Base-by-base conservation (phyloP, 2,113 vertebrate species). In the Rhadina sibilatrix region DNA sequence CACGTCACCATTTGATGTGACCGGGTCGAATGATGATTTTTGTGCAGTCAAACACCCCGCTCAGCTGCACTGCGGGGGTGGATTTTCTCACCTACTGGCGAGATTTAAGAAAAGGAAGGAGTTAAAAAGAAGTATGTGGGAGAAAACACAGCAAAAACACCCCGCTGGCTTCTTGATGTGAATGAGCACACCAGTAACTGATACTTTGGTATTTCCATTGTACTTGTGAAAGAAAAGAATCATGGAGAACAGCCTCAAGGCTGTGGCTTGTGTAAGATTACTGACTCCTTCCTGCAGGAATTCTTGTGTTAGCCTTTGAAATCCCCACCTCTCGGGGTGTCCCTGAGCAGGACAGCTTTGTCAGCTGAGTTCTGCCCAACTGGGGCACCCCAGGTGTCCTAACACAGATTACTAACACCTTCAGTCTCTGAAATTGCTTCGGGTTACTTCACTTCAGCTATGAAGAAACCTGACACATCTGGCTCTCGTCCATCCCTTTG, bases 1-100 rank as follows among this genome's bases (percentile, higher is more conserved):
- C 38, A 35, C 0, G 0, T 4, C 52, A 21, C 52, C 19, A 8
- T n/a, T 44, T 27, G 28, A 59, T 30, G 37, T 23, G 52, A 13
- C 52, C 25, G 23, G 33, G 33, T 25, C 20, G 19, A 40, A 17
- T 3, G 11, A 30, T 12, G 46, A 38, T 53, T 66, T 82, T 7
- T 60, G 46, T 71, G 44, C 47, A 78, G 42, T 35, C 28, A 81
- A 44, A 44, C 30, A 59, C 9, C 5, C 21, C 2, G 2, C 31
- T 69, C 50, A 69, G n/a, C 30, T 66, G 77, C n/a, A 35, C 74
- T 52, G 27, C 12, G 23, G 27, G 20, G 15, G 11, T 35, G 65
- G 19, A n/a, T 44, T 64, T 93, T 80, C 83, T 75, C 50, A 47
- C 37, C 40, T 71, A 4, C 17, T 46, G 15, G 23, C 2, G 3